These are phyloP conservation scores for Illadopsis cleaveri DNA, from an alignment of 2,113 vertebrate species.

Conservation along the genomic window DNA sequence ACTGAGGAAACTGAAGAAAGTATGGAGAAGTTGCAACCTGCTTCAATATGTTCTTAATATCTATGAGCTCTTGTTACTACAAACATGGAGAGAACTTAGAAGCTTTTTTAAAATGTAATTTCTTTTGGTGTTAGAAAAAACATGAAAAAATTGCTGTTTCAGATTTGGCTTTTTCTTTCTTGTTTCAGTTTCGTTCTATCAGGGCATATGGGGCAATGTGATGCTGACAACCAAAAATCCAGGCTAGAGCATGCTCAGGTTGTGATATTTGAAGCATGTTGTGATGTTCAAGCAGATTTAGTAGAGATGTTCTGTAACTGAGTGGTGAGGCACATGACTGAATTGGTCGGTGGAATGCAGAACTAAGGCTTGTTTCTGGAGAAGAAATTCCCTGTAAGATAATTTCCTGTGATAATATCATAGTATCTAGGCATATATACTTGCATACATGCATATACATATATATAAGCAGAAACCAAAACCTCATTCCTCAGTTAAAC, in stretches of 20 bases:
- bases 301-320: background rate
- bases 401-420: background rate
- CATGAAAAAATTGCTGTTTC: background rate
- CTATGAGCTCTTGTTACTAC: background rate
- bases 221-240: background rate
- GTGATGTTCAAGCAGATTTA: background rate
- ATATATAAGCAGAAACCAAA: background rate
- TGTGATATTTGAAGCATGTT: background rate
- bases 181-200: background rate
- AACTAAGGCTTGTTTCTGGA: background rate
- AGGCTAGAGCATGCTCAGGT: background rate
- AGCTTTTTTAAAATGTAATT: background rate
- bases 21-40: background rate
- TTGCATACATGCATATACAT: background rate
- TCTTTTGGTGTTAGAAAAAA: background rate
- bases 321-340: background rate
- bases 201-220: background rate
- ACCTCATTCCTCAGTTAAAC: background rate
- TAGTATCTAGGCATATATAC: background rate
- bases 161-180: background rate
- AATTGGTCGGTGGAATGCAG: fast-evolving
- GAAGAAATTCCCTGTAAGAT: background rate
- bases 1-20: background rate
- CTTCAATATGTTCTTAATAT: background rate
- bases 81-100: background rate